Conservation (phyloP, 2,797 vertebrate species). For the Glossophaga mutica region DNA sequence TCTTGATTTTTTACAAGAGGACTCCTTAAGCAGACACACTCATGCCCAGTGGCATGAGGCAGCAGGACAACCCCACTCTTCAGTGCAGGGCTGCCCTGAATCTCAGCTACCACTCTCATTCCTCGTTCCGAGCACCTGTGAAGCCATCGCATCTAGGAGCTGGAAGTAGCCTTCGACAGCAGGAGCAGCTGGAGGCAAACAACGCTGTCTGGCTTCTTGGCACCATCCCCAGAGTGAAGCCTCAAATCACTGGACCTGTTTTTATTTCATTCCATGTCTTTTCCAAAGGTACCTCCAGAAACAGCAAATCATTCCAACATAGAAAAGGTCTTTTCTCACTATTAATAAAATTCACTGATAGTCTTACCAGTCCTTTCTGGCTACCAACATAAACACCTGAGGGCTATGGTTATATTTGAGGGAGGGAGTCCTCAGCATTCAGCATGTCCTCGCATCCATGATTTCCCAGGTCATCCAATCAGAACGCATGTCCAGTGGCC, state of each 20-base stretch:
- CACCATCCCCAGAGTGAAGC: conserved; percentile 45
- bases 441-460: not conserved
- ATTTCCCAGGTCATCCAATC: not conserved
- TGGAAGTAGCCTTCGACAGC: conserved; percentile 64
- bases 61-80: conserved; percentile 9
- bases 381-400: not conserved
- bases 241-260: conserved; percentile 21
- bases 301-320: conserved; percentile 18
- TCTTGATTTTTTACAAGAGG: not conserved
- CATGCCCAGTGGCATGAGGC: conserved; percentile 11
- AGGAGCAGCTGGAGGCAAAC: conserved; percentile 74
- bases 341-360: conserved; percentile 2
- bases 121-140: conserved; percentile 48
- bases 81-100: conserved; percentile 57
- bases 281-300: conserved; percentile 28
- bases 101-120: conserved; percentile 51
- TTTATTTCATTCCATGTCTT: conserved; percentile 56
- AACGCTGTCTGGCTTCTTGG: conserved; percentile 69
- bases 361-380: not conserved
- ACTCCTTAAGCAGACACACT: not conserved
- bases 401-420: not conserved
- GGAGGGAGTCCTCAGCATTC: not conserved
- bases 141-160: conserved; percentile 67
- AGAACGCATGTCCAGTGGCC: not conserved
- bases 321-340: not conserved